phyloP scores from a whole-genome alignment of 2,113 vertebrate species.

The Hydrochoerus hydrochaeris region DNA sequence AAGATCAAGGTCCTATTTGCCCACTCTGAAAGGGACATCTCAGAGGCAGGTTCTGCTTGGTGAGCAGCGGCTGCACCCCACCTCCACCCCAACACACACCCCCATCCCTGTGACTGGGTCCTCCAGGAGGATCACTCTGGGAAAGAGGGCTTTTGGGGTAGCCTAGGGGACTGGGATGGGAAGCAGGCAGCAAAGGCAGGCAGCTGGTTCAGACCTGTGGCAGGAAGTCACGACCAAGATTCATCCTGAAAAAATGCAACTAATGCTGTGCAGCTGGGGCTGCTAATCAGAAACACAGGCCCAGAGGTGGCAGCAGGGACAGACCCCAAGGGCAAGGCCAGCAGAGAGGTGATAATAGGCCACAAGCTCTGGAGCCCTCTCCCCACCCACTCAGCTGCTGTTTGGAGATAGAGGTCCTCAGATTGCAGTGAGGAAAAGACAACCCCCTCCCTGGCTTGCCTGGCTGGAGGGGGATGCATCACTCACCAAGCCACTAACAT shows the following conservation, averaged over 20 bases:
- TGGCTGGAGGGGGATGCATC: neutral
- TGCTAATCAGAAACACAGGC: constrained; percentile 81
- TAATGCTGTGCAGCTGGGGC: constrained; percentile 79
- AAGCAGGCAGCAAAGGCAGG: constrained; percentile 69
- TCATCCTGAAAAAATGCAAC: constrained; percentile 83
- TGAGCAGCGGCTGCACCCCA: neutral
- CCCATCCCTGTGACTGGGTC: neutral
- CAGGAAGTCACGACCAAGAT: constrained; percentile 83
- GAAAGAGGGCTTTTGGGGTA: constrained; percentile 57
- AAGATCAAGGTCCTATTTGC: neutral
- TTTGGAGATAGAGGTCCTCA: constrained; percentile 65
- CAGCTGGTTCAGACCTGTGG: constrained; percentile 76
- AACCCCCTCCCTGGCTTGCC: neutral
- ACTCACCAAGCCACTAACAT: neutral
- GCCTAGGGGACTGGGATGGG: constrained; percentile 48
- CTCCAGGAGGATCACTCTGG: neutral
- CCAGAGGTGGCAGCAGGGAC: constrained; percentile 80
- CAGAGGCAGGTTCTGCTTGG: neutral
- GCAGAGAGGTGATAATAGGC: constrained; percentile 78
- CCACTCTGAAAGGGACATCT: neutral
- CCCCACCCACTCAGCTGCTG: constrained; percentile 62
- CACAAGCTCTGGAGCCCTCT: constrained; percentile 66
- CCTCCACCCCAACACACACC: neutral
- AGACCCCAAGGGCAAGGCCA: constrained; percentile 70
- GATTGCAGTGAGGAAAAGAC: neutral